Conservation (phyloP, 2,888 invertebrate species). For the Acrobasis suavella region DNA sequence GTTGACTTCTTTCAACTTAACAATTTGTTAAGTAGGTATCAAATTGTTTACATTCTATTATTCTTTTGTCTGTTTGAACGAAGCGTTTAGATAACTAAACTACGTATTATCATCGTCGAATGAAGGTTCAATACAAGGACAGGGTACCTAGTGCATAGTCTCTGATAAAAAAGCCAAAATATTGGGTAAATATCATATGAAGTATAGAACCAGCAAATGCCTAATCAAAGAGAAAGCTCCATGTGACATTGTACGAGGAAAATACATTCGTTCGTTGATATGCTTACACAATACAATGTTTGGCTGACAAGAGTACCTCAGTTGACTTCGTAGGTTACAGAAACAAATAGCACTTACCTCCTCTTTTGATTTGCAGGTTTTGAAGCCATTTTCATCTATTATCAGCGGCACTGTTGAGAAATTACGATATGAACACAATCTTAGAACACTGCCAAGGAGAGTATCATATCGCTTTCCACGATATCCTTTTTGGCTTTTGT, state of each 20-base stretch:
- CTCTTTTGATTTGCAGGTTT: conserved; percentile 86
- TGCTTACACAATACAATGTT: conserved; percentile 5
- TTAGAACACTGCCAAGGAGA: conserved; percentile 83
- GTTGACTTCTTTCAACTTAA: too few species aligned
- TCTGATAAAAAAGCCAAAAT: too few species aligned
- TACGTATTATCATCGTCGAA: background rate
- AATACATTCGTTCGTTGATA: background rate
- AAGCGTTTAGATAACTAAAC: background rate
- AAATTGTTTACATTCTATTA: conserved; percentile 3
- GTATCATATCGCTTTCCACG: conserved; percentile 77
- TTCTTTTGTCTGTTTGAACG: background rate
- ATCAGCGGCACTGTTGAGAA: conserved; percentile 65
- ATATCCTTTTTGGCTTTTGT: conserved; percentile 51
- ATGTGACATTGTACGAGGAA: conserved; percentile 11
- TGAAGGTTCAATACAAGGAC: background rate
- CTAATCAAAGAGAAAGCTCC: conserved; percentile 11
- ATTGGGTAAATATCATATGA: background rate
- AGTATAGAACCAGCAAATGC: background rate
- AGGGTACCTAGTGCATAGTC: background rate
- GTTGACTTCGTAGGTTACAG: conserved; percentile 1
- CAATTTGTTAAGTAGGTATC: too few species aligned
- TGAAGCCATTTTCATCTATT: conserved; percentile 68
- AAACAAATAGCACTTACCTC: conserved; percentile 76
- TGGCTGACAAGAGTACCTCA: background rate
- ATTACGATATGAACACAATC: conserved; percentile 79